These are phyloP conservation scores for Spongia lamella DNA, from an alignment of 37 sponge, comb jelly and placozoan genomes.

Conservation along the genomic window DNA sequence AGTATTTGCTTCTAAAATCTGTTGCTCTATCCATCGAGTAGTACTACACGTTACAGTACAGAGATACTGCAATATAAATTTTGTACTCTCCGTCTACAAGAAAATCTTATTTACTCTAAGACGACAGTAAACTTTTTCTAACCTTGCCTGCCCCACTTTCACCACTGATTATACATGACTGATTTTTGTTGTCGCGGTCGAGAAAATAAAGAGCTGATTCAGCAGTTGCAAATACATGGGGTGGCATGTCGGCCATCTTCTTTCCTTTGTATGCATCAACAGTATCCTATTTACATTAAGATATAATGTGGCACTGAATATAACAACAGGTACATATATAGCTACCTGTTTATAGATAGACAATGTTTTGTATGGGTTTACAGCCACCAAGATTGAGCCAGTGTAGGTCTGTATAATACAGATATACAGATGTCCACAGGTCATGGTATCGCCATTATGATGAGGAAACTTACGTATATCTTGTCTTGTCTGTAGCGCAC, in stretches of 20 bases:
- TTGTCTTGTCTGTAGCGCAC: slow-evolving; percentile 70
- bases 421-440: background rate
- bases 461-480: slow-evolving; percentile 76
- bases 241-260: slow-evolving; percentile 84
- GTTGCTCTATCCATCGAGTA: slow-evolving; percentile 88
- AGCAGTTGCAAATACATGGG: slow-evolving; percentile 91
- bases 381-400: slow-evolving; percentile 90
- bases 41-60: slow-evolving; percentile 86
- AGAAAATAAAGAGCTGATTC: slow-evolving; percentile 76
- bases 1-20: slow-evolving; percentile 93
- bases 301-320: too few relatives aligned
- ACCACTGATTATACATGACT: slow-evolving; percentile 93
- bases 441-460: background rate
- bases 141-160: slow-evolving; percentile 97
- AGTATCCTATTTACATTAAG: slow-evolving; percentile 44
- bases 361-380: slow-evolving; percentile 88
- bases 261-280: slow-evolving; percentile 70
- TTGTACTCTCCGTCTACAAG: slow-evolving; percentile 90
- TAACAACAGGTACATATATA: background rate
- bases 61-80: slow-evolving; percentile 93
- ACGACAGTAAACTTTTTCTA: background rate
- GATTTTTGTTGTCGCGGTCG: slow-evolving; percentile 70
- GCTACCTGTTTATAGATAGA: slow-evolving; percentile 80
- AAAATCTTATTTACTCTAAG: background rate
- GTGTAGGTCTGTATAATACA: slow-evolving; percentile 81